phyloP scores from a whole-genome alignment of 2,797 vertebrate species.

The Babyrousa celebensis region DNA sequence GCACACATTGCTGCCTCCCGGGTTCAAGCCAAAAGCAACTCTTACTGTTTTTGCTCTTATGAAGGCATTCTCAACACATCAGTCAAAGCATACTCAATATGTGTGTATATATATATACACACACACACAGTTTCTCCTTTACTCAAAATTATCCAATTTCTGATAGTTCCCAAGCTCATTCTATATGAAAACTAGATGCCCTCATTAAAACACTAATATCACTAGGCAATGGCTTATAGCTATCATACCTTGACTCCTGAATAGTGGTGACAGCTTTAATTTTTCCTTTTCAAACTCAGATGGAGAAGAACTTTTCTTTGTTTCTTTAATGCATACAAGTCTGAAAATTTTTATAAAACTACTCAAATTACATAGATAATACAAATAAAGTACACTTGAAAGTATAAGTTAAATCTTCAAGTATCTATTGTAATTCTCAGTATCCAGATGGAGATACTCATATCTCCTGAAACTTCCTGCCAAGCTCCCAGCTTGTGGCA shows the following conservation, averaged over 20 bases:
- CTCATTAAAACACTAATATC: neutral
- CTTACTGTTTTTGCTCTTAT: neutral
- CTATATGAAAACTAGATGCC: neutral
- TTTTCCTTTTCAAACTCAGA: neutral
- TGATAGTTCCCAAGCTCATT: neutral
- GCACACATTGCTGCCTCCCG: neutral
- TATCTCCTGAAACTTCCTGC: neutral
- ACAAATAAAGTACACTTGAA: neutral
- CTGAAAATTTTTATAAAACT: neutral
- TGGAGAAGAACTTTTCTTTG: neutral
- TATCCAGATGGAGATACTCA: neutral
- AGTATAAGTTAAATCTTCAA: neutral
- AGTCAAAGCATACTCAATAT: neutral
- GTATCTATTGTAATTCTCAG: neutral
- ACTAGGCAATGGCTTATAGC: neutral
- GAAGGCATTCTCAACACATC: neutral
- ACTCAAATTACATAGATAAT: neutral
- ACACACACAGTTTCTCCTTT: neutral
- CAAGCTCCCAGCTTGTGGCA: neutral
- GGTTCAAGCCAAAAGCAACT: neutral
- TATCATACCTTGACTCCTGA: neutral
- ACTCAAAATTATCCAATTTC: neutral
- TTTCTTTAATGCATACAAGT: neutral
- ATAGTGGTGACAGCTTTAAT: neutral
- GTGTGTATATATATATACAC: neutral